Evolutionary conservation across 2,888 invertebrate species (phyloP), one percentile per base, ranked within the genome.

Genomic region (Agriotes lineatus): DNA sequence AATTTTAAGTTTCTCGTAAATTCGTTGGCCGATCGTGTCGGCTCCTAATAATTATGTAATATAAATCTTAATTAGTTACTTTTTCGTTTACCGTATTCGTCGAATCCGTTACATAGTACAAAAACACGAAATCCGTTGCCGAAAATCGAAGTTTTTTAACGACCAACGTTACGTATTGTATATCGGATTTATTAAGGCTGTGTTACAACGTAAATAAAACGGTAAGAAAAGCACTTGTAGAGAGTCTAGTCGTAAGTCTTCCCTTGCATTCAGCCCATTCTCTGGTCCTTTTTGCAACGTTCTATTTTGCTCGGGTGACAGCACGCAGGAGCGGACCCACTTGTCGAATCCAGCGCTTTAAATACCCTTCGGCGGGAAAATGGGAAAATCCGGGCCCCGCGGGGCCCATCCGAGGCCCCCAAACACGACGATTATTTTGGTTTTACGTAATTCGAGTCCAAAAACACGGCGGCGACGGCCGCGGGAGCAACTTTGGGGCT

Each of bases 1-100:
- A 83, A 80, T 82, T 83, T 83, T 83, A 82, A 82, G 81, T 82
- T 83, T 82, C 75, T 82, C 76, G 81, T 81, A 71, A 71, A 71
- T 71, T 80, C 79, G 78, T 77, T 77, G 71, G 83, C 83, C 83
- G 82, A 81, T 79, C 74, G 75, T 80, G 77, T 82, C 83, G 83
- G 82, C 82, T 77, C 72, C 71, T 76, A 80, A 80, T 79, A 83
- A 83, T 82, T 83, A 83, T 83, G 82, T 83, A 83, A 84, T 82
- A 81, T 81, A 81, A 81, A 77, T 74, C 76, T 76, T 78, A 77
- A 78, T 77, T 80, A 79, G 79, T 80, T 78, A 75, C 77, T 75
- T 76, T 76, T 76, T 79, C 82, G 80, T 82, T 78, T 78, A 79
- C 77, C 81, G 81, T 80, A 82, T 77, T 81, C 81, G 78, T 79